These are phyloP conservation scores for Diphyllodes magnificus DNA, from an alignment of 2,113 vertebrate genomes.

Conservation along the genomic window DNA sequence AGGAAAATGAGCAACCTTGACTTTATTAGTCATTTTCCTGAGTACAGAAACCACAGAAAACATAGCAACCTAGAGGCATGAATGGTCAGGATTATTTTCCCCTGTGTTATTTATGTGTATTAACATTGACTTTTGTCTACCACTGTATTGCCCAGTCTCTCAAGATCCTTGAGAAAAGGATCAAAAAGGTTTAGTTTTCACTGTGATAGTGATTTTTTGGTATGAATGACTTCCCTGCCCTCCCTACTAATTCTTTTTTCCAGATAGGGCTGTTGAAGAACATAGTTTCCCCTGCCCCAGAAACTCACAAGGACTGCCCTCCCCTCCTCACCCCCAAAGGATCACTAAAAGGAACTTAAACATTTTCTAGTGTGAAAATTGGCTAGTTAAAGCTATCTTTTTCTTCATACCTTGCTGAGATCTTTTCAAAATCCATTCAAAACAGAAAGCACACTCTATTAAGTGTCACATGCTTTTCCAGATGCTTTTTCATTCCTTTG, in stretches of 20 bases:
- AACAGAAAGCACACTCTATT: background rate
- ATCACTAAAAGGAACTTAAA: background rate
- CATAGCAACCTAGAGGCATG: background rate
- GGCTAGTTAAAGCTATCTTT: background rate
- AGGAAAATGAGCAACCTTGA: background rate
- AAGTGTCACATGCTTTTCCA: background rate
- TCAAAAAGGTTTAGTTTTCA: background rate
- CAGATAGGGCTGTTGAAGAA: background rate
- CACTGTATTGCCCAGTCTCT: background rate
- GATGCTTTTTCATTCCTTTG: background rate
- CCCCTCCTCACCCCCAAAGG: background rate
- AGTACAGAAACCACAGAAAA: background rate
- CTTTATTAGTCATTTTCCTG: background rate
- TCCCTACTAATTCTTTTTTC: background rate
- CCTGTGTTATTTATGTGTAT: background rate
- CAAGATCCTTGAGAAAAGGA: background rate
- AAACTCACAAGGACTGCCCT: background rate
- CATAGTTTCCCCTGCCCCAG: background rate
- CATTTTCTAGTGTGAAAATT: background rate
- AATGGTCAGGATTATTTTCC: background rate
- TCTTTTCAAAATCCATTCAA: background rate
- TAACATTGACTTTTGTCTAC: background rate
- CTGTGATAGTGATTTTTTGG: background rate
- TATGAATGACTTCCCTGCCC: background rate
- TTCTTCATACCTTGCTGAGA: background rate